Evolutionary conservation across 2,888 invertebrate genomes (phyloP), one percentile per base, ranked within the genome.

Genomic region (Leptopilina drosophilae): DNA sequence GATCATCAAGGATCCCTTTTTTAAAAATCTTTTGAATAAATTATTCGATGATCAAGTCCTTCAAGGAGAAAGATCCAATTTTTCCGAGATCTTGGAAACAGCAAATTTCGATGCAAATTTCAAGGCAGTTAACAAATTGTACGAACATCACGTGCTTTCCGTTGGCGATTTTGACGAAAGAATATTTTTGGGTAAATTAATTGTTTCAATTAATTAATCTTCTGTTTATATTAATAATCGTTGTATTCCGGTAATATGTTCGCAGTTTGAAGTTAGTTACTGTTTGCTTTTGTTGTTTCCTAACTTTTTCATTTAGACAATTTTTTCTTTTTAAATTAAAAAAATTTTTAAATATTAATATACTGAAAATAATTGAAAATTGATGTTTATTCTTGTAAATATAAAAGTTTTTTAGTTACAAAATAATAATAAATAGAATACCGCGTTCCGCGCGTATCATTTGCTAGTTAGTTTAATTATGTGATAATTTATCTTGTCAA

Each of bases 91-190:
- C 53, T 93, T 98, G 85, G 96, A 98, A 83, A 93, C 95, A 46
- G 94, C 94, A 14, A 94, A 95, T 88, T 98, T 98, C 93, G 98
- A 98, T 87, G 93, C 93, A 20, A 99, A 98, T 92, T 94, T 96
- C 53, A 97, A 96, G 93, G 95, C 96, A 85, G 93, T 98, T 62
- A 97, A 96, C 86, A 96, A 95, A 90, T 93, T 95, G 12, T 99
- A 99, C 91, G 98, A 98, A 90, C 96, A 96, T 77, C 97, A 96
- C 92, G 96, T 99, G 40, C 93, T 98, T 62, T 97, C 95, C 90
- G 96, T 96, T 81, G 98, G 98, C 1, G 98, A 98, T 92, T 97
- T 99, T 92, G 99, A 99, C 92, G 99, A 99, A 92, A 94, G 98
- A 89, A 97, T 99, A 92, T 98, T 99, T 93, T 94, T 98, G 88